Evolutionary conservation across 2,888 invertebrate genomes (phyloP).

Genomic region (Oscheius sp.): DNA sequence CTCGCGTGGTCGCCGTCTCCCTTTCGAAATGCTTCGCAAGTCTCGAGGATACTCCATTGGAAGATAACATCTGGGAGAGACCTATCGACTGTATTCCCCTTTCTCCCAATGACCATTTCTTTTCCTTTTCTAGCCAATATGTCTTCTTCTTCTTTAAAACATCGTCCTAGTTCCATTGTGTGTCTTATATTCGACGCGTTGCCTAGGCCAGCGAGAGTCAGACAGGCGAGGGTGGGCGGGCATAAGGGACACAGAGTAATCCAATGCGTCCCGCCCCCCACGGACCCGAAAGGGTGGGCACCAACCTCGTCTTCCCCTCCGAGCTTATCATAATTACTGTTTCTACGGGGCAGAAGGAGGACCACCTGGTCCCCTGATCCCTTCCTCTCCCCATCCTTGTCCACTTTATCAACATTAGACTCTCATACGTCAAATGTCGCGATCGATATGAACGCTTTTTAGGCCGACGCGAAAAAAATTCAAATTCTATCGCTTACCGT

Average conservation of each 20-base stretch:
- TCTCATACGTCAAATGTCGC: background rate
- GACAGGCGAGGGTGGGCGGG: conserved; percentile 22
- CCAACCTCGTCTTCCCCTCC: conserved; percentile 39
- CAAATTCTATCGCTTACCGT: background rate
- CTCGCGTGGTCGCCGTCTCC: background rate
- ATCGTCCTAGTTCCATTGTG: conserved; percentile 1
- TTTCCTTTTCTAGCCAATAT: background rate
- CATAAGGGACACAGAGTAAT: conserved; percentile 46
- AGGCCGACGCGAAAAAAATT: background rate
- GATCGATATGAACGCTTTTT: conserved; percentile 17
- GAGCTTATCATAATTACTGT: conserved; percentile 34
- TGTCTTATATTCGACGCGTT: conserved; percentile 12
- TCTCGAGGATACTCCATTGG: too few relatives aligned
- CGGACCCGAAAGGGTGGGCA: conserved; percentile 54
- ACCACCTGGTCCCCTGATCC: background rate
- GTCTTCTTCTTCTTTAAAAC: background rate
- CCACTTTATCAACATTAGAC: background rate
- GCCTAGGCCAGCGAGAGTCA: conserved; percentile 6
- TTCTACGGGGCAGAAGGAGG: background rate
- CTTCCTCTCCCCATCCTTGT: background rate
- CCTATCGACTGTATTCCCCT: background rate
- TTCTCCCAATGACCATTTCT: background rate
- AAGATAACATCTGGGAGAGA: background rate
- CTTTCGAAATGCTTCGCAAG: background rate
- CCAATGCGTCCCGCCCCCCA: conserved; percentile 50